These are phyloP conservation scores for Neoniphon sammara DNA, from an alignment of 2,797 vertebrate species.

Conservation along the genomic window DNA sequence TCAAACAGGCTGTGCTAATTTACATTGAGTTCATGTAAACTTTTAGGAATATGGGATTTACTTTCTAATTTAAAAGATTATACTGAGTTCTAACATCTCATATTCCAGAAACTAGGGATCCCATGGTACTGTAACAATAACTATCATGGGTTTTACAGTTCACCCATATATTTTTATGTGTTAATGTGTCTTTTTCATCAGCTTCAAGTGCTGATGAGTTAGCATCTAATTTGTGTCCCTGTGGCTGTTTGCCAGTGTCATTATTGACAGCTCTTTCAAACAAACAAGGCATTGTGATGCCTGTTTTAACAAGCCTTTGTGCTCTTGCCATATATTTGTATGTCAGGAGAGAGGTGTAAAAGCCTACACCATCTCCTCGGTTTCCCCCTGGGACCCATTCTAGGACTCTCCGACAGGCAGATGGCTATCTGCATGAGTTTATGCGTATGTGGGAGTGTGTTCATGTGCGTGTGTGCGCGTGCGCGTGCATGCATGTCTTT, in stretches of 20 bases:
- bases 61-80: neutral
- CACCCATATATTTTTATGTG: neutral
- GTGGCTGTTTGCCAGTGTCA: slow-evolving; percentile 22
- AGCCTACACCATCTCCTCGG: slow-evolving; percentile 13
- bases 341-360: slow-evolving; percentile 43
- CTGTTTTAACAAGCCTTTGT: slow-evolving; percentile 24
- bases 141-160: neutral
- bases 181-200: slow-evolving; percentile 1
- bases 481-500: too few relatives aligned
- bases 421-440: slow-evolving; percentile 55
- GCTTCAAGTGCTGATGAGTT: neutral
- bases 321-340: slow-evolving; percentile 29
- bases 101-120: neutral
- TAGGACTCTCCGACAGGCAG: slow-evolving; percentile 45
- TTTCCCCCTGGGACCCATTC: slow-evolving; percentile 45
- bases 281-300: neutral
- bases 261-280: slow-evolving; percentile 41
- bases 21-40: too few relatives aligned
- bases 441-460: slow-evolving; percentile 21
- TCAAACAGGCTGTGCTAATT: too few relatives aligned
- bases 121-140: neutral
- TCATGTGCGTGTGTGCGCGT: neutral
- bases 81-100: too few relatives aligned
- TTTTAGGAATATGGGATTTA: too few relatives aligned
- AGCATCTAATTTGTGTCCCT: neutral